phyloP scores from a whole-genome alignment of 2,888 invertebrate species.

The Imbricaverruca yamaguchii region DNA sequence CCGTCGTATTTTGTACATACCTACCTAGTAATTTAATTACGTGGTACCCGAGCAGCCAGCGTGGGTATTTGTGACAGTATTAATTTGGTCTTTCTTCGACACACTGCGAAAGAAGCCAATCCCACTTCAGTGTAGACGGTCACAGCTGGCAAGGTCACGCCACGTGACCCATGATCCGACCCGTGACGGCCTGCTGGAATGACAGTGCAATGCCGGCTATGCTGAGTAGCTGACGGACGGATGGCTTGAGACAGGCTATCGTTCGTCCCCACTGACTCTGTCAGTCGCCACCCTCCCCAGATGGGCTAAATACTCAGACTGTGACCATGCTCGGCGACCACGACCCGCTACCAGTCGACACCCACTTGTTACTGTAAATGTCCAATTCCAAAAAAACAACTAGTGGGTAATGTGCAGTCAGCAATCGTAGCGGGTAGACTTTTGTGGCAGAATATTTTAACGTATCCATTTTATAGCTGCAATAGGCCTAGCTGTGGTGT shows the following conservation, averaged over 20 bases:
- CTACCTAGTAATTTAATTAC: conserved; percentile 14
- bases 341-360: background rate
- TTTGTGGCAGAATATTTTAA: conserved; percentile 15
- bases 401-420: background rate
- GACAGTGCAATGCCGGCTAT: background rate
- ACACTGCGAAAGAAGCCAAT: conserved; percentile 1
- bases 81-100: conserved; percentile 19
- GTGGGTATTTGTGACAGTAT: conserved; percentile 20
- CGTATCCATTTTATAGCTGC: conserved; percentile 21
- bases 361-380: conserved; percentile 4
- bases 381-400: conserved; percentile 4
- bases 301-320: background rate
- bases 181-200: background rate
- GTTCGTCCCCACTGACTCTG: background rate
- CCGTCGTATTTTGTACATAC: conserved; percentile 12
- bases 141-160: background rate
- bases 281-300: background rate
- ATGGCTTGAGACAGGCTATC: background rate
- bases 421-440: conserved; percentile 4
- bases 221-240: background rate
- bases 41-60: background rate
- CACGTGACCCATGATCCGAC: background rate
- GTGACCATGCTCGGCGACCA: background rate
- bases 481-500: conserved; percentile 13
- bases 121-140: background rate